Conservation (phyloP, 2,113 vertebrate species). For the Pluvianellus socialis region DNA sequence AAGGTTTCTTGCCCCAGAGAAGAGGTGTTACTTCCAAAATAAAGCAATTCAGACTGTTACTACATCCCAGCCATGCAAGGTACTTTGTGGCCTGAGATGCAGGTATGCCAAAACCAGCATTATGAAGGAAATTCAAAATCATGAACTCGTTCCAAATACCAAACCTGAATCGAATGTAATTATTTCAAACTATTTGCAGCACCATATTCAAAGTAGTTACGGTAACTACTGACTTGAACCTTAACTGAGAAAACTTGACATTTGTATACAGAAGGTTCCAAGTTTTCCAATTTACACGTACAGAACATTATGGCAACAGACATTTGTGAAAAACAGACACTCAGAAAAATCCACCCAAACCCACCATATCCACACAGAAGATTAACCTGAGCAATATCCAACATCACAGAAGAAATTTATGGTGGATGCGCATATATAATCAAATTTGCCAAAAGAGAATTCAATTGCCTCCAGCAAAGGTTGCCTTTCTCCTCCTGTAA, state of each 20-base stretch:
- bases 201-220: background rate
- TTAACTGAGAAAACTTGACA: background rate
- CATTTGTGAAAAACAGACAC: background rate
- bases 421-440: background rate
- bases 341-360: background rate
- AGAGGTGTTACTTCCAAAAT: background rate
- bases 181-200: background rate
- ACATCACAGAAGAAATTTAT: background rate
- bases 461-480: background rate
- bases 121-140: background rate
- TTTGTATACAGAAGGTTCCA: background rate
- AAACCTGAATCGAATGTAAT: background rate
- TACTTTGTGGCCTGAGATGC: background rate
- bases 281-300: background rate
- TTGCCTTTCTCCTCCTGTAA: background rate
- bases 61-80: background rate
- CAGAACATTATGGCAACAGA: accelerated
- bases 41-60: background rate
- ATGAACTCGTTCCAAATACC: background rate
- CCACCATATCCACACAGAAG: background rate
- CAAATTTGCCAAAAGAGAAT: background rate
- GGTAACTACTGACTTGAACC: background rate
- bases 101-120: background rate
- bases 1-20: background rate
- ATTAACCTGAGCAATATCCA: background rate